These are phyloP conservation scores for Gymnocephalus cernua DNA, from an alignment of 2,113 vertebrate genomes.

Conservation along the genomic window DNA sequence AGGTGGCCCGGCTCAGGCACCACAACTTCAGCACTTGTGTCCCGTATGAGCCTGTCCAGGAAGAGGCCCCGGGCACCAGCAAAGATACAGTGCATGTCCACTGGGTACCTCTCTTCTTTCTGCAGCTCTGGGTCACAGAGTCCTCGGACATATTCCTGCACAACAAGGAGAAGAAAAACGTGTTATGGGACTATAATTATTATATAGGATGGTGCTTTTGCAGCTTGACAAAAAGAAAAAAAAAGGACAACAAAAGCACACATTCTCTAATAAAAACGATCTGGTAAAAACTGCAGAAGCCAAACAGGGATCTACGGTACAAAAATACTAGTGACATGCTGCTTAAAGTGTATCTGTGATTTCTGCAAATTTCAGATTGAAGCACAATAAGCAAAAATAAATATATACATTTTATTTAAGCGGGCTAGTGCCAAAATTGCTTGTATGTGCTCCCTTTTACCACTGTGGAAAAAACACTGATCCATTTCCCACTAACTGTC, in stretches of 20 bases:
- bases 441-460: not conserved
- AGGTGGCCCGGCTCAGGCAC: slow-evolving; percentile 90
- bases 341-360: not conserved
- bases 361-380: not conserved
- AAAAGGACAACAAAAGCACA: not conserved
- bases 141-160: slow-evolving; percentile 94
- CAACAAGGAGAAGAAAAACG: slow-evolving; percentile 4
- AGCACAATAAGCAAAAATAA: not conserved
- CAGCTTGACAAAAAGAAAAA: not conserved
- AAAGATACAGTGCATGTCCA: slow-evolving; percentile 98
- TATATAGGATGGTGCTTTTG: not conserved
- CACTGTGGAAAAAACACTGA: too few relatives aligned
- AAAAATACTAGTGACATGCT: not conserved
- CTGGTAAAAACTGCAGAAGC: not conserved
- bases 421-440: not conserved
- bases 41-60: slow-evolving; percentile 90
- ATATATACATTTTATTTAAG: not conserved
- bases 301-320: not conserved
- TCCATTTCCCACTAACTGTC: too few relatives aligned
- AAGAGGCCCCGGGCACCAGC: slow-evolving; percentile 91
- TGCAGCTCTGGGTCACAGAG: slow-evolving; percentile 95
- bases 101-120: slow-evolving; percentile 91
- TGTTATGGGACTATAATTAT: not conserved
- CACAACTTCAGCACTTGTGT: slow-evolving; percentile 93
- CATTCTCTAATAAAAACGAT: not conserved